A percentile compares a stretch with the other conserved stretches of the same genome.
These are phyloP conservation scores for Drosophila nr. perissopoda DNA, from an alignment of 2,888 invertebrate species.

Conservation along the genomic window DNA sequence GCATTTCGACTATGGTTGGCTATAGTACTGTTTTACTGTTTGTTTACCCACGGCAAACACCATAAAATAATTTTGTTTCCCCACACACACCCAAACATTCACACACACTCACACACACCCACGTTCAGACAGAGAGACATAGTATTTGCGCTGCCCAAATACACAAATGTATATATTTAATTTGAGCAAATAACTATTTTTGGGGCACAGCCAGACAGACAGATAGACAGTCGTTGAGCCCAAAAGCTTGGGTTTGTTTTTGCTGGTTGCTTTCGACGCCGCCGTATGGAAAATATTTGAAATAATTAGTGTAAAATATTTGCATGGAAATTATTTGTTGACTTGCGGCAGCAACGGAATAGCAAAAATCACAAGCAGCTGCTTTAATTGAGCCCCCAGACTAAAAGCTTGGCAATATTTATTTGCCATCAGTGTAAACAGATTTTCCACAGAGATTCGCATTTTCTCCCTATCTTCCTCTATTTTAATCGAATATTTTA, in stretches of 20 bases:
- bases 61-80: slow-evolving; percentile 76
- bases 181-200: slow-evolving; percentile 79
- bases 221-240: slow-evolving; percentile 21
- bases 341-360: slow-evolving; percentile 59
- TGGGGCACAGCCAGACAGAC: slow-evolving; percentile 57
- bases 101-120: slow-evolving; percentile 36
- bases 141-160: slow-evolving; percentile 69
- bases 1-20: slow-evolving; percentile 47
- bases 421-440: slow-evolving; percentile 17
- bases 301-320: slow-evolving; percentile 81
- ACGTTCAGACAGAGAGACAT: slow-evolving; percentile 57
- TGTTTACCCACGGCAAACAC: slow-evolving; percentile 71
- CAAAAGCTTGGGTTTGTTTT: slow-evolving; percentile 42
- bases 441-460: neutral
- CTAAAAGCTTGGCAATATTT: slow-evolving; percentile 4
- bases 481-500: neutral
- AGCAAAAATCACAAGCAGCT: slow-evolving; percentile 42
- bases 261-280: slow-evolving; percentile 38
- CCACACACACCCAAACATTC: slow-evolving; percentile 42
- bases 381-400: slow-evolving; percentile 50
- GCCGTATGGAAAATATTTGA: slow-evolving; percentile 75
- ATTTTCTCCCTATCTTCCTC: neutral
- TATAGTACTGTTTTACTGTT: slow-evolving; percentile 26
- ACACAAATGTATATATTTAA: slow-evolving; percentile 80
- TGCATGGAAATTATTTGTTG: slow-evolving; percentile 78